Evolutionary conservation across 2,113 vertebrate genomes (phyloP), one percentile per base, ranked within the genome.

Genomic region (Siniperca chuatsi): DNA sequence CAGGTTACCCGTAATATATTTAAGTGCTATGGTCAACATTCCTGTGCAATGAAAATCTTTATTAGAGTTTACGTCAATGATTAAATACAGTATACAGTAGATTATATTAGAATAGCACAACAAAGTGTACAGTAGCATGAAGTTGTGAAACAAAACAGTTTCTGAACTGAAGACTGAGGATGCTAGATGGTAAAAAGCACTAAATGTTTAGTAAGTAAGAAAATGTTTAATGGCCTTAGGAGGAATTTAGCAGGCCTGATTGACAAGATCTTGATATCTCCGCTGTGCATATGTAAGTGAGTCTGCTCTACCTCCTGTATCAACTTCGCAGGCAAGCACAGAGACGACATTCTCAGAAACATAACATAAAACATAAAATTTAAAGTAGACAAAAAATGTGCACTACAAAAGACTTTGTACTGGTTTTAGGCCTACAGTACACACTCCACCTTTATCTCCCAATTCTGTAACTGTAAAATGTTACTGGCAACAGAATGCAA

Each of bases 261-360:
- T 2, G 0, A 8, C 11, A 57, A 37, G 61, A 60, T 21, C 16
- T 29, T 20, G 6, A 52, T 2, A 61, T 52, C 7, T 25, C 11
- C 50, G 42, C 23, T 70, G 5, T 44, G 4, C 29, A 65, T 42
- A 25, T 44, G 62, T 55, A n/a, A 3, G 29, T 46, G 16, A 58
- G 37, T 33, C 1, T 29, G 35, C 8, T 65, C 10, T 13, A 8
- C 7, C 16, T 68, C 50, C 76, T 69, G 54, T 25, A 13, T 15
- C 21, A 23, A 50, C 7, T 16, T 10, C 1, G 1, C 6, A 37
- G 42, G 11, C 13, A 2, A 0, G 5, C 12, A 68, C 0, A 21
- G 11, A 23, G 12, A 37, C 23, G 37, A 37, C 16, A 11, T 33
- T 48, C 7, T 8, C 40, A 29, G 29, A 29, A 29, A 37, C 35